Percentiles rank a stretch among this genome's conserved stretches.
Evolutionary conservation across 2,113 vertebrate genomes (phyloP).

Genomic region (Motacilla tschutschensis): DNA sequence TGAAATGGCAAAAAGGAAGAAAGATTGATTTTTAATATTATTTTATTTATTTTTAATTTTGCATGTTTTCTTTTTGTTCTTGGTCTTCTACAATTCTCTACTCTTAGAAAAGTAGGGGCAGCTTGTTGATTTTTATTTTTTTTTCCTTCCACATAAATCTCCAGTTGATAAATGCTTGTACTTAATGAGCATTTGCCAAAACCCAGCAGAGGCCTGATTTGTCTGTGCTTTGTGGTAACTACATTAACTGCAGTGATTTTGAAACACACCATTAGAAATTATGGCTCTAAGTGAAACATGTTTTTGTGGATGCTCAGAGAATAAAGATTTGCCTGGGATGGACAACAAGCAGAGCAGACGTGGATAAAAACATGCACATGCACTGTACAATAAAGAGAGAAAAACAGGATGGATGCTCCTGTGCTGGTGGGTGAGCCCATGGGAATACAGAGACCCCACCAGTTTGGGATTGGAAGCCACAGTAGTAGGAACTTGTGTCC

Average conservation of each 20-base stretch:
- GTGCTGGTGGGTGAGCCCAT: neutral
- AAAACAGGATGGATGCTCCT: neutral
- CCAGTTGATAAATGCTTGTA: neutral
- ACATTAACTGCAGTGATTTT: neutral
- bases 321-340: neutral
- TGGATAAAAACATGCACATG: neutral
- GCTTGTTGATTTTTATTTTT: neutral
- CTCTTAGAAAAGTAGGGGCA: neutral
- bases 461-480: too few relatives aligned
- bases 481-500: neutral
- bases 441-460: neutral
- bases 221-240: neutral
- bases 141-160: neutral
- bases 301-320: neutral
- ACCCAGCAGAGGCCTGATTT: neutral
- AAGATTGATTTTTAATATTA: neutral
- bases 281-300: neutral
- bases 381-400: neutral
- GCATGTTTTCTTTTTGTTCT: neutral
- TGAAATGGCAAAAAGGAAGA: neutral
- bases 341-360: neutral
- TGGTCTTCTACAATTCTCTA: neutral
- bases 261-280: neutral
- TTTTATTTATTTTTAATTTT: slow-evolving; percentile 1
- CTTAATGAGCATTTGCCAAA: neutral